Evolutionary conservation across 1,140 invertebrate genomes (phyloP), one percentile per base, ranked within the genome.

Genomic region (Ceratoteleas bidentatus): DNA sequence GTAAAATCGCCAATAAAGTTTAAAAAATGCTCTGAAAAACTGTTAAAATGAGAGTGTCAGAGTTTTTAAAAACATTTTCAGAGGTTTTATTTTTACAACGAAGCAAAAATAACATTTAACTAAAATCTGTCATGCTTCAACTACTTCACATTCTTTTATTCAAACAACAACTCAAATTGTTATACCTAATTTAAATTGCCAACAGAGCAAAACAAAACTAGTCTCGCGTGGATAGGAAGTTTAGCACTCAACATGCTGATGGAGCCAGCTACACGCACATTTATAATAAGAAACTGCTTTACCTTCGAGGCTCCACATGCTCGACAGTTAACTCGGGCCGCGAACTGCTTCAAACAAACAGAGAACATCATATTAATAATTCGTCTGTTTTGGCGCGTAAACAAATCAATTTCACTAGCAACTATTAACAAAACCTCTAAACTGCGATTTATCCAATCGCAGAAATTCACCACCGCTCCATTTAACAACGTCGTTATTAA

Each of bases 261-360:
- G 81, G 75, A 78, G 81, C 81, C 70, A 79, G 43, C 75, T 70
- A 79, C 75, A 14, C 66, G 64, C 70, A 72, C 36, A 13, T 74
- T 53, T 34, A 62, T 43, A 53, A 7, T 69, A 64, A 70, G 53
- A 83, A 78, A 58, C 87, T 88, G 76, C 54, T 86, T 91, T 91
- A 91, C 90, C 90, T 91, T 87, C 89, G 88, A 77, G 87, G 87
- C 64, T 90, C 88, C 85, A 87, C 70, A 83, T 83, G 81, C 79
- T 90, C 88, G 79, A 90, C 86, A 47, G 87, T 89, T 88, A 91
- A 90, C 87, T 90, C 87, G 83, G 73, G 85, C 83, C 81, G 83
- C 84, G 83, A 13, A 53, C 85, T 85, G 90, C 89, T 91, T 91
- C 85, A 88, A 87, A 85, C 85, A 85, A 87, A 88, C 88, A 84